Evolutionary conservation across 2,113 vertebrate genomes (phyloP), one percentile per base, ranked within the genome.

Genomic region (Cyphomyrus plagiostoma): DNA sequence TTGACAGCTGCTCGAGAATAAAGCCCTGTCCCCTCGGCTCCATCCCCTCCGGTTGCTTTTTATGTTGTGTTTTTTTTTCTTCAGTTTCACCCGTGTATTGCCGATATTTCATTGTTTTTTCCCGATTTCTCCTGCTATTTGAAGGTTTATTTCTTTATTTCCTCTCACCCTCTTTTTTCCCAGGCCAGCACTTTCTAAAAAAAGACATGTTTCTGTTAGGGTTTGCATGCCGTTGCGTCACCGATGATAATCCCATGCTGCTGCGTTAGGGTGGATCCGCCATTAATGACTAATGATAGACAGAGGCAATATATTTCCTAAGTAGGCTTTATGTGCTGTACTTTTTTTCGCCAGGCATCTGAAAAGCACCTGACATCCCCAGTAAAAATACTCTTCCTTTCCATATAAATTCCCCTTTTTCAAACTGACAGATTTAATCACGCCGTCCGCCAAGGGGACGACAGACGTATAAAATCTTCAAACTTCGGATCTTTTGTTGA

Each of bases 401-500:
- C 85, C 85, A 35, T 66, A 30, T 49, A 17, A 49, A n/a, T 17
- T 46, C 62, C 17, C 13, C 3, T 66, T 30, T 49, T 88, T 42
- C 13, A 19, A 88, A 48, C 66, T 82, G 66, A 39, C 26, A 52
- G 46, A 42, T 89, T 89, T 49, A 70, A 70, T 77, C 26, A 26
- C 23, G 48, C 26, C 8, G 74, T 30, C 30, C 8, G n/a, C 19
- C 66, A 35, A 21, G 48, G 48, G 30, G 88, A 74, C 30, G 19
- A 46, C 70, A 19, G 89, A 77, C 39, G n/a, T 49, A 30, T 50
- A 84, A 89, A 91, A 92, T 93, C 91, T 92, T 92, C 91, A 92
- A 92, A 92, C 90, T 92, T 92, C 91, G 66, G 48, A 53, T 94
- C 91, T 93, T n/a, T 92, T 92, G 92, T 39, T 19, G 13, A 90